Conservation (phyloP, 2,113 vertebrate genomes). For the Ivindomyrus marchei region DNA sequence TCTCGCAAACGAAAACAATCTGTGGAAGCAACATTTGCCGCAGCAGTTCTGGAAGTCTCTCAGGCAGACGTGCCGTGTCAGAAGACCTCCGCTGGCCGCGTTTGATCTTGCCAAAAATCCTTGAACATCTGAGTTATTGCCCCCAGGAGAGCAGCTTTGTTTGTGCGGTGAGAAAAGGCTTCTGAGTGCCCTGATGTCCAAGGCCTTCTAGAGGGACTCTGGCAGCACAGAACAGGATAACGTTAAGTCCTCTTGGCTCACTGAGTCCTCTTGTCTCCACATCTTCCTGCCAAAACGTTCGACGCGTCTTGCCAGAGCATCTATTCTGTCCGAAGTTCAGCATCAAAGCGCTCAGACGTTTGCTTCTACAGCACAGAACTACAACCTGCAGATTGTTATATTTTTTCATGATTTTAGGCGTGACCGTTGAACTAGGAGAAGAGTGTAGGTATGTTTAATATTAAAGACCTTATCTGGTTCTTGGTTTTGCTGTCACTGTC, state of each 20-base stretch:
- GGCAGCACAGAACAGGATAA: background rate
- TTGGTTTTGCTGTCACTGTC: background rate
- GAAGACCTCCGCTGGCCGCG: background rate
- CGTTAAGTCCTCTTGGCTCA: background rate
- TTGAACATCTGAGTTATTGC: constrained; percentile 1
- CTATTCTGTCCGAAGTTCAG: background rate
- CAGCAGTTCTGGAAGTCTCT: background rate
- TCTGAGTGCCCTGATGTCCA: background rate
- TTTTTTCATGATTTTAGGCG: background rate
- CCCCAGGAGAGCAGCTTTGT: background rate
- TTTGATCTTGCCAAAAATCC: background rate
- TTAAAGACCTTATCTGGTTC: background rate
- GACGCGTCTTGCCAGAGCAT: background rate
- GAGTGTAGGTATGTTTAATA: background rate
- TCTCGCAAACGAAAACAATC: background rate
- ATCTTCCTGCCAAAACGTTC: background rate
- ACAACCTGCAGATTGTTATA: background rate
- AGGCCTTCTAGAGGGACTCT: background rate
- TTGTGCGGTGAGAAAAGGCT: background rate
- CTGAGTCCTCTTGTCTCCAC: background rate
- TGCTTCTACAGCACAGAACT: background rate
- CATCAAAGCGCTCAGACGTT: background rate
- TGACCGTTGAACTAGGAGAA: background rate
- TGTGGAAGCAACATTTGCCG: background rate
- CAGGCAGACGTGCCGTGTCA: background rate